Percentiles rank a stretch among this genome's conserved stretches.
These are phyloP conservation scores for Nanorana parkeri DNA, from an alignment of 2,113 vertebrate genomes.

Conservation along the genomic window DNA sequence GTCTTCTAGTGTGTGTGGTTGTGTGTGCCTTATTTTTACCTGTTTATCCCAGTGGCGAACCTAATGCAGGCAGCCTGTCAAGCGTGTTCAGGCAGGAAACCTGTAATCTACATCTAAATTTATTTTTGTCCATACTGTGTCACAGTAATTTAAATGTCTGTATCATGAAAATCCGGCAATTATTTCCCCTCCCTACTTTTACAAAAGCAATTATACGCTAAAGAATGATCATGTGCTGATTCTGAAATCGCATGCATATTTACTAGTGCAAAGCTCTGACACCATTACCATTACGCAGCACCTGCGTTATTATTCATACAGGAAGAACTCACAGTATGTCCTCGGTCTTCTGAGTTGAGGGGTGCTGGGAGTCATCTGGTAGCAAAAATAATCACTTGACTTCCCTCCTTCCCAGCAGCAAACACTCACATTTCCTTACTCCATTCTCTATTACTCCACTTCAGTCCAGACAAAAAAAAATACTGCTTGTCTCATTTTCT, in stretches of 20 bases:
- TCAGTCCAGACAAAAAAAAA: too few species aligned
- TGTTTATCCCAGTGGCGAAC: background rate
- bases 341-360: too few species aligned
- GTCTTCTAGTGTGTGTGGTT: too few species aligned
- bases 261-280: background rate
- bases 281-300: background rate
- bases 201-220: background rate
- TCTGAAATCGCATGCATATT: background rate
- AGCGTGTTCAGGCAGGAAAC: background rate
- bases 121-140: slow-evolving; percentile 3
- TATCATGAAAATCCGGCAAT: background rate
- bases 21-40: too few species aligned
- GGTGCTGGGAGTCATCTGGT: too few species aligned
- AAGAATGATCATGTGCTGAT: background rate
- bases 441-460: too few species aligned
- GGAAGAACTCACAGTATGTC: too few species aligned
- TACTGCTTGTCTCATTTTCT: too few species aligned
- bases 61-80: background rate
- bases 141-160: background rate
- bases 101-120: background rate
- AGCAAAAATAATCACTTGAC: too few species aligned
- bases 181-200: background rate
- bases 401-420: too few species aligned
- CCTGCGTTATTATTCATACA: too few species aligned
- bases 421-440: too few species aligned